These are phyloP conservation scores for Troides helena DNA, from an alignment of 2,888 invertebrate genomes.

Conservation along the genomic window DNA sequence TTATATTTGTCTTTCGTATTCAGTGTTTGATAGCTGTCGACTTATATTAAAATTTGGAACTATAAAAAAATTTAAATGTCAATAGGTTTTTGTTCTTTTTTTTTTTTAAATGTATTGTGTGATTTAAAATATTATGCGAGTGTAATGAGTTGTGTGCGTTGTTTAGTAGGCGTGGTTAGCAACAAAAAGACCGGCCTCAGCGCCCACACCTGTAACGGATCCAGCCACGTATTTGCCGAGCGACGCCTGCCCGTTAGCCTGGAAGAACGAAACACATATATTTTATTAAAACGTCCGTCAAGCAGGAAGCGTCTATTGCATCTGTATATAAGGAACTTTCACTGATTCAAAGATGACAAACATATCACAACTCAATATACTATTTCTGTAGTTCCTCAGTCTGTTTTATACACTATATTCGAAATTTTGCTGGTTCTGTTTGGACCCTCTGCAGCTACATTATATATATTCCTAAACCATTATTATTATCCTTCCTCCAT, in stretches of 20 bases:
- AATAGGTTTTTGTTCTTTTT: constrained; percentile 3
- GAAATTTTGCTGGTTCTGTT: too few species aligned
- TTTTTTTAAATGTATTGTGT: not conserved
- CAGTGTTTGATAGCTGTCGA: not conserved
- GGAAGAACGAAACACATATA: constrained; percentile 42
- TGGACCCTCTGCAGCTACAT: too few species aligned
- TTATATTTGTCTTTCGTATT: constrained; percentile 14
- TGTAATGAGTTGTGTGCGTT: constrained; percentile 15
- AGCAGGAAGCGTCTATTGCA: not conserved
- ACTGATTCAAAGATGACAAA: too few species aligned
- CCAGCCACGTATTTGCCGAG: constrained; percentile 95
- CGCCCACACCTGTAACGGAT: constrained; percentile 91
- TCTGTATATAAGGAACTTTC: not conserved
- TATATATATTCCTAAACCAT: too few species aligned
- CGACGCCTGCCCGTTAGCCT: constrained; percentile 96
- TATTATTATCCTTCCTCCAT: too few species aligned
- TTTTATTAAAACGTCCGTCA: not conserved
- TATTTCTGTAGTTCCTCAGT: too few species aligned
- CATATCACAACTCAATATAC: too few species aligned
- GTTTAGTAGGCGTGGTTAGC: constrained; percentile 97
- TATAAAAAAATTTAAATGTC: not conserved
- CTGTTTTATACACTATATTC: too few species aligned
- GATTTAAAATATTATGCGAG: constrained; percentile 4
- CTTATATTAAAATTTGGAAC: not conserved
- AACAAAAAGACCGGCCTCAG: constrained; percentile 93